A percentile compares a stretch with the other conserved stretches of the same genome.
Conservation (phyloP, 2,113 vertebrate species). For the Mus pahari region DNA sequence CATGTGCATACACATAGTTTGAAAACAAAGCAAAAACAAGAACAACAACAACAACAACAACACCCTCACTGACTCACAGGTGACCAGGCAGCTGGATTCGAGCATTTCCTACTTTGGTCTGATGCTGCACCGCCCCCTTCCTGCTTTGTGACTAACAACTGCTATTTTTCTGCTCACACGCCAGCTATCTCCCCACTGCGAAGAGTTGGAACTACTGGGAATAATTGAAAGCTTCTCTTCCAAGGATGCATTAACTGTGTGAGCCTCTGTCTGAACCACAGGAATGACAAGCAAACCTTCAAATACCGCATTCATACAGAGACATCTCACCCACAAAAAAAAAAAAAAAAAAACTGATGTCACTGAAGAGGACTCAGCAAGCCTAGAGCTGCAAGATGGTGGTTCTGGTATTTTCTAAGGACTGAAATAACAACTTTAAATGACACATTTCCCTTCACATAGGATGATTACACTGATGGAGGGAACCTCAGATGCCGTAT, state of each 20-base stretch:
- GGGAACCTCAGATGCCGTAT: neutral
- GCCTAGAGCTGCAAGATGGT: neutral
- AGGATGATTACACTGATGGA: neutral
- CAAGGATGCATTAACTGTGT: neutral
- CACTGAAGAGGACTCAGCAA: neutral
- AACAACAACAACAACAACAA: too few species aligned
- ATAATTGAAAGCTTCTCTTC: neutral
- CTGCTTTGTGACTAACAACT: neutral
- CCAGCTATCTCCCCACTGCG: neutral
- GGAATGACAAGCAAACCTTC: neutral
- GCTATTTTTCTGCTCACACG: neutral
- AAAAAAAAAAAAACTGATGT: neutral
- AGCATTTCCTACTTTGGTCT: neutral
- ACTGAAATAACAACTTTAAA: neutral
- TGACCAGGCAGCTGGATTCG: neutral
- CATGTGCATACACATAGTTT: too few species aligned
- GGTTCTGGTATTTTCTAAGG: neutral
- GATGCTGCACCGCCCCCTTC: accelerated
- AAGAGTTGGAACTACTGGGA: neutral
- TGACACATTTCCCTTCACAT: accelerated
- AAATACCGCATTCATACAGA: neutral
- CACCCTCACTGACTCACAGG: neutral
- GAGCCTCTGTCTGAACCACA: neutral
- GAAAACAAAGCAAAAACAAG: neutral
- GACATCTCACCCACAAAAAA: neutral